Evolutionary conservation across 2,888 invertebrate species (phyloP).

Genomic region (Acleris laterana): DNA sequence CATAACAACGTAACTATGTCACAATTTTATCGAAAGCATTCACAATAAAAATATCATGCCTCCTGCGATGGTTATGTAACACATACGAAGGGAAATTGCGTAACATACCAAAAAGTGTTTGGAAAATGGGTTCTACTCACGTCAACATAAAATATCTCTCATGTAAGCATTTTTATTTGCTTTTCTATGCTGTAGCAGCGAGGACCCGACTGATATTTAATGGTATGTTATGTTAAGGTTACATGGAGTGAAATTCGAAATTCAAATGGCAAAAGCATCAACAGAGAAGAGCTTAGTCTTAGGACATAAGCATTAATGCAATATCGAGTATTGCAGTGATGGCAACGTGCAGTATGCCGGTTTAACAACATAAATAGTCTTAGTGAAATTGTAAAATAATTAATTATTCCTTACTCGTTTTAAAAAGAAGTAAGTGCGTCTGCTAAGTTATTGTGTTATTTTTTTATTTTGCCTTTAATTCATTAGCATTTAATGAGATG

Average conservation of each 20-base stretch:
- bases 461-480: too few species aligned
- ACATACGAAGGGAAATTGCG: conserved; percentile 22
- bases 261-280: too few species aligned
- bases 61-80: conserved; percentile 12
- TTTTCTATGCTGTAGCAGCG: conserved; percentile 3
- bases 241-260: neutral
- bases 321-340: too few species aligned
- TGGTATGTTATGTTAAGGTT: neutral
- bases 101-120: conserved; percentile 28
- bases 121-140: conserved; percentile 24
- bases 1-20: conserved; percentile 13
- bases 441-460: too few species aligned
- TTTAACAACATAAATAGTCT: too few species aligned
- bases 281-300: too few species aligned
- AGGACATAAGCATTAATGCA: too few species aligned
- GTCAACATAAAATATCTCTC: conserved; percentile 26
- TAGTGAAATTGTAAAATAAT: too few species aligned
- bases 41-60: conserved; percentile 23
- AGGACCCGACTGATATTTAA: neutral
- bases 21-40: conserved; percentile 17
- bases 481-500: too few species aligned
- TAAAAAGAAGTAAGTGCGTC: too few species aligned
- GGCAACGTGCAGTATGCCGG: too few species aligned
- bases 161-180: conserved; percentile 9
- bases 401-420: too few species aligned